These are phyloP conservation scores for Cerastoderma edule DNA, from an alignment of 2,888 invertebrate genomes.

Conservation along the genomic window DNA sequence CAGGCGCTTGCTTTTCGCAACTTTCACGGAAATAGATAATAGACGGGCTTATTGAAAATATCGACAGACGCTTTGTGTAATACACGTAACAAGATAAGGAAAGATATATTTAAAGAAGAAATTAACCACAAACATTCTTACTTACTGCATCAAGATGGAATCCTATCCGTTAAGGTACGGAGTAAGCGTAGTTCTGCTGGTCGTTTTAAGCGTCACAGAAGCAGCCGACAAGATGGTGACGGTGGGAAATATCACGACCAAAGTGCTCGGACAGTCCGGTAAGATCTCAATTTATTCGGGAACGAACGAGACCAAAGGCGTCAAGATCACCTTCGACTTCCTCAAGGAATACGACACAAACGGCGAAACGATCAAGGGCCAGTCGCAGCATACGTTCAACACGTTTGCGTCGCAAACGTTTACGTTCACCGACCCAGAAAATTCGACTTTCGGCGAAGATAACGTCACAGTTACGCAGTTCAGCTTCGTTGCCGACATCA, in stretches of 20 bases:
- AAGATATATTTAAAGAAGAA: too few species aligned
- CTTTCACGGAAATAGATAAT: too few species aligned
- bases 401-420: constrained; percentile 29
- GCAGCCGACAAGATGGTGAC: constrained; percentile 26
- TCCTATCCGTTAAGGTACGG: too few species aligned
- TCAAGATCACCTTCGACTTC: constrained; percentile 23
- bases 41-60: too few species aligned
- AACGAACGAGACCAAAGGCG: constrained; percentile 29
- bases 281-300: constrained; percentile 28
- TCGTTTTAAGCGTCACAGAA: neutral
- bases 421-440: constrained; percentile 2
- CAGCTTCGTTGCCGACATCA: neutral
- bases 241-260: constrained; percentile 3
- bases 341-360: constrained; percentile 27
- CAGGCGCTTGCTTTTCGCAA: too few species aligned
- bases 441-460: neutral
- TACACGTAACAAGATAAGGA: too few species aligned
- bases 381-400: constrained; percentile 17
- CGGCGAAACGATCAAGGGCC: neutral
- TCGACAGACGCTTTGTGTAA: too few species aligned
- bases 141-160: too few species aligned
- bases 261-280: constrained; percentile 34
- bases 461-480: constrained; percentile 14
- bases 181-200: too few species aligned
- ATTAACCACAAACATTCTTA: too few species aligned